Evolutionary conservation across 2,113 vertebrate species (phyloP), one percentile per base, ranked within the genome.

Genomic region (Callionymus lyra): DNA sequence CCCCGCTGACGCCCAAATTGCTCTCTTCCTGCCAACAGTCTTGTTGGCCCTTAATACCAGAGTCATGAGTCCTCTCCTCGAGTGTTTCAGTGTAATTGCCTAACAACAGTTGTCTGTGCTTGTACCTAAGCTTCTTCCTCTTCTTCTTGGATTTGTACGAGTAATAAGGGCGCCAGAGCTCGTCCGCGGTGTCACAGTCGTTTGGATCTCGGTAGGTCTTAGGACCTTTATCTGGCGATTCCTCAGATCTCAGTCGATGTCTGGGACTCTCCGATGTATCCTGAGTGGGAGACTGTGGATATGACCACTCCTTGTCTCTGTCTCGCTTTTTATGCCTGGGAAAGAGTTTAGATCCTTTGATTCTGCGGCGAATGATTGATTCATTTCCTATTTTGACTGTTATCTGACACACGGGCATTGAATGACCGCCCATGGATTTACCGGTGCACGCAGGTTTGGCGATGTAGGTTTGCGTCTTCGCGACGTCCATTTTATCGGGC

Each of bases 61-160:
- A 35, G 31, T 41, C 34, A 32, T 53, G n/a, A 21, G 45, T 15
- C 67, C 62, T 51, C 68, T 74, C 79, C 32, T 68, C 56, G 27
- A 76, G 71, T 6, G 41, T 33, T 0, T 56, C 70, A 45, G 82
- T 78, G 19, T 56, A 72, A 47, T 47, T 59, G n/a, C 66, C 41
- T 36, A 68, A 68, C 54, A 72, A 63, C 34, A 68, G 56, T 79
- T 60, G 86, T 82, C 79, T 86, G 79, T 88, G 89, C 68, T 85
- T 92, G 39, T 72, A 84, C 61, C 84, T 82, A 46, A 91, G 71
- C 74, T 90, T 95, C 63, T 88, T 91, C 45, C 89, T 51, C 63
- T 92, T 97, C 86, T 92, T 98, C 83, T 97, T 99, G 19, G 92
- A 88, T 74, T 98, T 99, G 72, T 98, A 99, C 41, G 91, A 90